Percentiles rank a stretch among this genome's conserved stretches.
Conservation (phyloP, 2,888 invertebrate species). For the Chironomus riparius region DNA sequence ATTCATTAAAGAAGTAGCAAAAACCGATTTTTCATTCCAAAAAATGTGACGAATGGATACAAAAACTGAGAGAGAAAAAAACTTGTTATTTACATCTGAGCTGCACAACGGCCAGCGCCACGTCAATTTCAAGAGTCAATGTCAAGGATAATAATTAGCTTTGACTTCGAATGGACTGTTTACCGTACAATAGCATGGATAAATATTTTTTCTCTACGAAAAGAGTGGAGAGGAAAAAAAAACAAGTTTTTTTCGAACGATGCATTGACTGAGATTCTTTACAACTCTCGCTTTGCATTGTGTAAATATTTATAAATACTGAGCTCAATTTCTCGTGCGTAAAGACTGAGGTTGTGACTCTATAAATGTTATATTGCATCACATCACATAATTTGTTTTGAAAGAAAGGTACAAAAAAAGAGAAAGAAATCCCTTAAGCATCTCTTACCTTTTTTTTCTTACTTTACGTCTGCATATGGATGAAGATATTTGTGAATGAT, state of each 20-base stretch:
- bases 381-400: neutral
- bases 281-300: neutral
- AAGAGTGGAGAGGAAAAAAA: neutral
- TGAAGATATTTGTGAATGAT: neutral
- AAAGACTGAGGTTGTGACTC: neutral
- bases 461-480: neutral
- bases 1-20: too few relatives aligned
- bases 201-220: neutral
- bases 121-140: slow-evolving; percentile 15
- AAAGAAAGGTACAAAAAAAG: neutral
- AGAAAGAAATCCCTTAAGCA: neutral
- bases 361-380: neutral
- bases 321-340: neutral
- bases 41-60: too few relatives aligned
- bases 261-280: too few relatives aligned
- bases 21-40: too few relatives aligned
- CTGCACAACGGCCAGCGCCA: neutral
- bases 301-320: neutral
- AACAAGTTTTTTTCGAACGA: neutral
- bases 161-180: neutral
- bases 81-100: neutral
- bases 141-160: slow-evolving; percentile 25
- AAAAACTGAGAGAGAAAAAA: too few relatives aligned
- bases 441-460: neutral
- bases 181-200: neutral